A percentile compares a stretch with the other conserved stretches of the same genome.
phyloP scores from a whole-genome alignment of 2,888 invertebrate species.

The Ephialtes manifestator region DNA sequence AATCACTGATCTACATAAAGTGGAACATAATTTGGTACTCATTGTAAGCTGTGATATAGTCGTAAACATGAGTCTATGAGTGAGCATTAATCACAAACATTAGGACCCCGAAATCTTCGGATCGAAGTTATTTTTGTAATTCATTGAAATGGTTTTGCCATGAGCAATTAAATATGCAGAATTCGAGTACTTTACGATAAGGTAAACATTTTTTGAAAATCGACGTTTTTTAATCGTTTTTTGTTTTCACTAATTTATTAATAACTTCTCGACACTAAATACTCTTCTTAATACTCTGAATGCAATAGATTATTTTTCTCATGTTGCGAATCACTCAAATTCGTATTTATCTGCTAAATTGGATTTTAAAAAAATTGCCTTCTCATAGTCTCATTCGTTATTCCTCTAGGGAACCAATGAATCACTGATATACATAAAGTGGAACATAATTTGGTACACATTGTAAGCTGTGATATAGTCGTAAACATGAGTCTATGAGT shows the following conservation, averaged over 20 bases:
- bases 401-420: conserved; percentile 49
- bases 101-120: background rate
- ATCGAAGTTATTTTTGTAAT: background rate
- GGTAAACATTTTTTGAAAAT: background rate
- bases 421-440: conserved; percentile 54
- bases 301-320: no score
- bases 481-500: background rate
- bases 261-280: no score
- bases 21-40: conserved; percentile 51
- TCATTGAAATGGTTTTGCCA: background rate
- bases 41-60: conserved; percentile 1
- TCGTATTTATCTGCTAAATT: conserved; percentile 8
- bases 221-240: background rate
- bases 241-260: background rate
- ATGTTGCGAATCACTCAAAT: no score
- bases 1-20: conserved; percentile 55
- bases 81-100: conserved; percentile 42
- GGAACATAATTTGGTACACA: conserved; percentile 51
- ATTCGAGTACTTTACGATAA: no score
- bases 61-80: background rate
- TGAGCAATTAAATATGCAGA: no score
- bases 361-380: conserved; percentile 42
- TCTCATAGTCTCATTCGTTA: conserved; percentile 54
- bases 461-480: conserved; percentile 4
- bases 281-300: no score